A percentile compares a stretch with the other conserved stretches of the same genome.
Evolutionary conservation across 2,113 vertebrate genomes (phyloP).

Genomic region (Grantiella picta): DNA sequence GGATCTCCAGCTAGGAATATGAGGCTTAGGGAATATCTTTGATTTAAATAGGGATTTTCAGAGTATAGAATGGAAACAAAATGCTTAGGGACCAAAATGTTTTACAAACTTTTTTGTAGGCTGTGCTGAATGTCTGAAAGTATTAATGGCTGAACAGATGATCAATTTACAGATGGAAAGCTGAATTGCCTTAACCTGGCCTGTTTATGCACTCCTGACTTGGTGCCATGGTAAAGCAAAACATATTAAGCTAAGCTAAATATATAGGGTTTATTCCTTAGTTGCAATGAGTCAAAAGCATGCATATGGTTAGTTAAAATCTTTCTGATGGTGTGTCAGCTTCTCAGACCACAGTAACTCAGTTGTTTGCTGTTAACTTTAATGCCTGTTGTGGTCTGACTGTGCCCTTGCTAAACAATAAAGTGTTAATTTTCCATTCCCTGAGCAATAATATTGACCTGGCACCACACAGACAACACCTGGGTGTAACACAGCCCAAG

Average conservation of each 20-base stretch:
- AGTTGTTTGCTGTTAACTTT: not conserved
- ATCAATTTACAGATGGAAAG: not conserved
- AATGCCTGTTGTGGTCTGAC: not conserved
- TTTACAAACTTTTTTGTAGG: not conserved
- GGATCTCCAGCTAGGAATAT: not conserved
- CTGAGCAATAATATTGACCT: not conserved
- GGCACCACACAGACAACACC: not conserved
- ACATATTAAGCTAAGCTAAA: not conserved
- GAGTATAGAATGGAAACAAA: constrained; percentile 49
- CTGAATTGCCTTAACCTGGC: not conserved
- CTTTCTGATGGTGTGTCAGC: not conserved
- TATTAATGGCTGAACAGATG: not conserved
- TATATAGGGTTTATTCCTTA: not conserved
- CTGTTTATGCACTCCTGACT: not conserved
- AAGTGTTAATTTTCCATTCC: not conserved
- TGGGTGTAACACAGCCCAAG: not conserved
- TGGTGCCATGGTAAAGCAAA: not conserved
- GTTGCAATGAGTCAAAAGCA: not conserved
- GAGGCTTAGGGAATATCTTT: constrained; percentile 9
- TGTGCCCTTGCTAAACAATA: not conserved
- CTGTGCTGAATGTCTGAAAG: not conserved
- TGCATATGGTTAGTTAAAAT: not conserved
- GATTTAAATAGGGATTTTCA: constrained; percentile 34
- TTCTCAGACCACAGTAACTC: not conserved
- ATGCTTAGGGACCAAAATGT: not conserved